Evolutionary conservation across 2,113 vertebrate species (phyloP), one percentile per base, ranked within the genome.

Genomic region (Cheilinus undulatus): DNA sequence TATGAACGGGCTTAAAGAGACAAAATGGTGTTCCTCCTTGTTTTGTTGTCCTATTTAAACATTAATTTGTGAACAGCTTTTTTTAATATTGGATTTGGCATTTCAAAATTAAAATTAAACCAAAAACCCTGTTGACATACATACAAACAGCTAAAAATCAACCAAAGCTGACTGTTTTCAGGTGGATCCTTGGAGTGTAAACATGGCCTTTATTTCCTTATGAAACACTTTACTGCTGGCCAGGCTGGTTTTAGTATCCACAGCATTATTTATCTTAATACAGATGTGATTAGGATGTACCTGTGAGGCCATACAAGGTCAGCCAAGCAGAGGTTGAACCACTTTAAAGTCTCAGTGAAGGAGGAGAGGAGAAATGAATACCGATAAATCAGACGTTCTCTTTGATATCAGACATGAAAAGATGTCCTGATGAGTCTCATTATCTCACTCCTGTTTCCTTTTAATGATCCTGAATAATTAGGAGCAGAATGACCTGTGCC

Each of bases 341-440:
- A 53, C 67, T 80, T 84, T 65, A 86, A 76, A 80, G 59, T 1
- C 24, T 59, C 28, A 10, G 10, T 82, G 17, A 38, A 65, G 36
- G 20, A 70, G 30, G 40, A 20, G 51, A 77, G 54, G 20, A 68
- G 5, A 64, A 49, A 76, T 69, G 34, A 65, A 73, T 58, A 66
- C 71, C n/a, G 66, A 28, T 69, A 59, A 43, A 27, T 26, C 0
- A 36, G 12, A 68, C 51, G 7, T 36, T 69, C 15, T 59, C 61
- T 86, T 83, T 88, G 65, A 69, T 81, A 72, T 63, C 27, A 14
- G 54, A 53, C 57, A 52, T 69, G 15, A 19, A 45, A 70, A 60
- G 62, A 69, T 59, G 75, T 45, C 12, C 54, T 50, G 19, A 59
- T 52, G 27, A 76, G 50, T 74, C 57, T 2, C 17, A 70, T 28